These are phyloP conservation scores for Pissodes strobi DNA, from an alignment of 1,140 invertebrate genomes.

Conservation along the genomic window DNA sequence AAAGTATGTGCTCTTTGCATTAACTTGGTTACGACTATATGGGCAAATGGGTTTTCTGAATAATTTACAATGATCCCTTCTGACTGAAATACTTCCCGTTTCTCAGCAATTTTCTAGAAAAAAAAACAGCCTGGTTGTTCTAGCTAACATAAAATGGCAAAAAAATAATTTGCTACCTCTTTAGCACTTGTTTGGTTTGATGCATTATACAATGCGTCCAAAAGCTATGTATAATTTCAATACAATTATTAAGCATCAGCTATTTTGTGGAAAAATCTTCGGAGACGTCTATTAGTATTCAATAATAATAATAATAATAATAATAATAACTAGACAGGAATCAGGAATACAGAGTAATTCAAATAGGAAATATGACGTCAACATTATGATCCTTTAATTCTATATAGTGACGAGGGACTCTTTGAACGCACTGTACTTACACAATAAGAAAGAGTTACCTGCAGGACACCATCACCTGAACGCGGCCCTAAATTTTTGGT, in stretches of 20 bases:
- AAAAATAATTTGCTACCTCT: conserved; percentile 1
- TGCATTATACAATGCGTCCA: neutral
- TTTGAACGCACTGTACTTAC: too few species aligned
- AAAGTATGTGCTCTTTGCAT: neutral
- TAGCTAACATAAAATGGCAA: neutral
- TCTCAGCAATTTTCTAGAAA: conserved; percentile 4
- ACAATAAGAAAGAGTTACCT: too few species aligned
- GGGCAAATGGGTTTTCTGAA: too few species aligned
- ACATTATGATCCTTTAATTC: too few species aligned
- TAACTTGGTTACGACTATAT: neutral
- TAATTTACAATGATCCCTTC: neutral
- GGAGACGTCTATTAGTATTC: conserved; percentile 9
- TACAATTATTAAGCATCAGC: neutral
- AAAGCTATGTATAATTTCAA: conserved; percentile 9
- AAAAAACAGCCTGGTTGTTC: neutral
- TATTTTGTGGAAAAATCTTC: neutral
- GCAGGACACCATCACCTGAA: too few species aligned
- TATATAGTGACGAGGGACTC: too few species aligned
- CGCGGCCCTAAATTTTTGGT: too few species aligned
- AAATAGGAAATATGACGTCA: neutral
- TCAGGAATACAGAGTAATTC: neutral
- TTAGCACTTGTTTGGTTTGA: conserved; percentile 4
- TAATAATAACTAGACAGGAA: too few species aligned
- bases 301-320: conserved; percentile 5
- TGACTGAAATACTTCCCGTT: neutral